phyloP scores from a whole-genome alignment of 2,113 vertebrate species.

The Notarius quadriscutis region DNA sequence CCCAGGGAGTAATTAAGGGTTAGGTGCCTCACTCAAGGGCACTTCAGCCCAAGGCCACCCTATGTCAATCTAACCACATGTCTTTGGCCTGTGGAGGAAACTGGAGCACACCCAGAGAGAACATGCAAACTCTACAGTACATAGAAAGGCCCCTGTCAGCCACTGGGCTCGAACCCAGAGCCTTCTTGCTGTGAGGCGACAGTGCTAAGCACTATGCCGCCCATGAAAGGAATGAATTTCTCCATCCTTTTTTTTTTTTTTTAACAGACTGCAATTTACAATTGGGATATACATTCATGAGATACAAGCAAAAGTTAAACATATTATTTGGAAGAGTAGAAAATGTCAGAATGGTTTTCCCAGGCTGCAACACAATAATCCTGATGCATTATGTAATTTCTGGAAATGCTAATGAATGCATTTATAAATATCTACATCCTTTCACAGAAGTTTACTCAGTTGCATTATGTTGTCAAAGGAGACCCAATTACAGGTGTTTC shows the following conservation, averaged over 20 bases:
- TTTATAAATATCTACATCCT: constrained; percentile 30
- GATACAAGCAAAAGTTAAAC: not conserved
- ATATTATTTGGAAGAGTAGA: not conserved
- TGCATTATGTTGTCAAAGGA: constrained; percentile 50
- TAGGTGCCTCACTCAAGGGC: no score
- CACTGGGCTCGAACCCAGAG: no score
- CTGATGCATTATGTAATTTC: not conserved
- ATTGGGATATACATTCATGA: not conserved
- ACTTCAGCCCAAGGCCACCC: no score
- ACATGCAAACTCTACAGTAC: no score
- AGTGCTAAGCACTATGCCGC: no score
- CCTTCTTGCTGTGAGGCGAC: no score
- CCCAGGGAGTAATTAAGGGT: no score
- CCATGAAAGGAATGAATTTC: not conserved
- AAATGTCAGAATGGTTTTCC: not conserved
- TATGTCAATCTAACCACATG: no score
- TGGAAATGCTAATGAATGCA: constrained; percentile 15
- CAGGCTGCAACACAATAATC: not conserved
- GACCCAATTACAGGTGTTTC: constrained; percentile 62
- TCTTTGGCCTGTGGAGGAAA: no score
- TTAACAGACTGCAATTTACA: not conserved
- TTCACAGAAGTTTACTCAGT: constrained; percentile 18
- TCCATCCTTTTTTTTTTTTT: not conserved
- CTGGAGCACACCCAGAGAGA: no score
- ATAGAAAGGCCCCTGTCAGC: no score